Percentiles rank a stretch among this genome's conserved stretches.
These are phyloP conservation scores for Drosophila yakuba DNA, from an alignment of 1,140 invertebrate genomes.

Conservation along the genomic window DNA sequence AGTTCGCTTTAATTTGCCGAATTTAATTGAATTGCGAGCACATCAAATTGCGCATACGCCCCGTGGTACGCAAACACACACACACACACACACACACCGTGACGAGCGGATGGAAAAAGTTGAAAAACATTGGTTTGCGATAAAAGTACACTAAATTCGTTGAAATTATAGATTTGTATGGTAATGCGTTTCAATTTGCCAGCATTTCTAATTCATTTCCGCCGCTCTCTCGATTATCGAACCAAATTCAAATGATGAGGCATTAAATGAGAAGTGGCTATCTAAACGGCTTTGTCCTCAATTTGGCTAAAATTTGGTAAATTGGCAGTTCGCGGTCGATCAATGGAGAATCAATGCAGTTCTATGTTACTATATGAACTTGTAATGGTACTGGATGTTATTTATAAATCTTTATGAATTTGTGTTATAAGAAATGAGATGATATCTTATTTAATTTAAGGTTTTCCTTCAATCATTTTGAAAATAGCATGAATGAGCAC, in stretches of 20 bases:
- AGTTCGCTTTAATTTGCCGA: slow-evolving; percentile 72
- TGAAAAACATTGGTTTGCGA: slow-evolving; percentile 28
- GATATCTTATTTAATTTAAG: too few relatives aligned
- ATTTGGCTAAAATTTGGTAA: not conserved
- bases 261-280: slow-evolving; percentile 9
- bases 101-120: slow-evolving; percentile 3
- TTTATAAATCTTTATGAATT: too few relatives aligned
- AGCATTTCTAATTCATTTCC: slow-evolving; percentile 41
- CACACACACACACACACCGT: not conserved
- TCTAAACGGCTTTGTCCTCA: not conserved
- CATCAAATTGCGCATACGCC: slow-evolving; percentile 70
- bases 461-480: too few relatives aligned
- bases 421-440: too few relatives aligned
- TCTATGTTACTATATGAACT: not conserved
- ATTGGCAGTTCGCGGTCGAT: slow-evolving; percentile 3
- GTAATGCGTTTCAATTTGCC: slow-evolving; percentile 58
- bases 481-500: too few relatives aligned
- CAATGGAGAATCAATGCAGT: not conserved
- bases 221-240: slow-evolving; percentile 27
- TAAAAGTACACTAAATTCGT: slow-evolving; percentile 69
- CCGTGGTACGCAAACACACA: slow-evolving; percentile 8
- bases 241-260: slow-evolving; percentile 26
- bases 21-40: slow-evolving; percentile 70
- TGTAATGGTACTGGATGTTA: too few relatives aligned
- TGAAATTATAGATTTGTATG: slow-evolving; percentile 64